A percentile compares a stretch with the other conserved stretches of the same genome.
Evolutionary conservation across 2,888 invertebrate genomes (phyloP).

Genomic region (Iselma pallidipennis): DNA sequence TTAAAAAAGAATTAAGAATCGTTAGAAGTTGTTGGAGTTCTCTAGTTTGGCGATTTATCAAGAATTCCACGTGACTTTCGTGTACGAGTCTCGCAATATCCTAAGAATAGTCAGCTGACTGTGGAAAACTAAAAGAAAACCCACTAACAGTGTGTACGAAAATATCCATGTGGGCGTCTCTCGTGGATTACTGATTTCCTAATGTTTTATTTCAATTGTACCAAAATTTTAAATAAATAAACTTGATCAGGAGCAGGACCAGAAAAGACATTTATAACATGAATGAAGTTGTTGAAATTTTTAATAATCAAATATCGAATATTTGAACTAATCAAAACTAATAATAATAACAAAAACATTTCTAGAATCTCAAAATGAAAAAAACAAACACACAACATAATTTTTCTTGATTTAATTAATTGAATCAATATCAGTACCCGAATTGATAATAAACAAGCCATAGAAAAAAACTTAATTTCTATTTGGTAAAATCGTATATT

Average conservation of each 20-base stretch:
- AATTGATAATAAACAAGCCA: background rate
- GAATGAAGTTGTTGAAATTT: background rate
- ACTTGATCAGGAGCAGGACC: background rate
- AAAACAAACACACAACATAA: too few relatives aligned
- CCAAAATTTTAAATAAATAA: background rate
- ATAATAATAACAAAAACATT: background rate
- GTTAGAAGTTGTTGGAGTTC: background rate
- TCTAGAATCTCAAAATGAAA: too few relatives aligned
- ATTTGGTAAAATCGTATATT: background rate
- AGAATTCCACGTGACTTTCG: slow-evolving; percentile 30
- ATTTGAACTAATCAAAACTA: background rate
- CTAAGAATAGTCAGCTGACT: slow-evolving; percentile 29
- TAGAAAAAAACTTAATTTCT: background rate
- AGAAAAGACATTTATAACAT: background rate
- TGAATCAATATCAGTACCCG: too few relatives aligned
- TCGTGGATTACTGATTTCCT: too few relatives aligned
- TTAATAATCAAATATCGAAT: background rate
- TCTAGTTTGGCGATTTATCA: slow-evolving; percentile 23
- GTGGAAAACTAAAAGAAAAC: slow-evolving; percentile 23
- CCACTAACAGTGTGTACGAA: slow-evolving; percentile 14
- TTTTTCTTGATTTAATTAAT: too few relatives aligned
- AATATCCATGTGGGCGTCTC: slow-evolving; percentile 20
- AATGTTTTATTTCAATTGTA: background rate
- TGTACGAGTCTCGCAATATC: slow-evolving; percentile 10
- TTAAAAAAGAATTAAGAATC: background rate